Percentiles rank a stretch among this genome's conserved stretches.
Evolutionary conservation across 1,140 invertebrate genomes (phyloP).

Genomic region (Penaeus vannamei): DNA sequence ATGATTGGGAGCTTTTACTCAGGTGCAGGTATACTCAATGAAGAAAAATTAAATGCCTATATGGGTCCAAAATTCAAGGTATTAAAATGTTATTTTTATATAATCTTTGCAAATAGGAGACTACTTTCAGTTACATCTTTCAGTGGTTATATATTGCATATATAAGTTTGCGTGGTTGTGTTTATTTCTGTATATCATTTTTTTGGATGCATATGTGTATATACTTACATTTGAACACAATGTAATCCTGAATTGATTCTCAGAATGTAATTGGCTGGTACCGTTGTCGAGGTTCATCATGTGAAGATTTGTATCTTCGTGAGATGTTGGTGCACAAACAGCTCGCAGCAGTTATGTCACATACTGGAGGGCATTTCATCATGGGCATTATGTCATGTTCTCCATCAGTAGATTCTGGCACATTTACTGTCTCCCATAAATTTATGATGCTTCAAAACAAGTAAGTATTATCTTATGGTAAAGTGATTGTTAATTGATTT

Average conservation of each 20-base stretch:
- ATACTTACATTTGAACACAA: neutral
- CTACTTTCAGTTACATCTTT: neutral
- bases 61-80: slow-evolving; percentile 46
- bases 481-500: too few species aligned
- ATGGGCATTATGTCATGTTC: slow-evolving; percentile 36
- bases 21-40: slow-evolving; percentile 47
- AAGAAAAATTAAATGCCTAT: slow-evolving; percentile 24
- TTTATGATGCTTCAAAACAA: slow-evolving; percentile 40
- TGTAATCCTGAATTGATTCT: neutral
- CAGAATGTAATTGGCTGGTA: slow-evolving; percentile 56
- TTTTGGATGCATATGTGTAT: too few species aligned
- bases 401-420: slow-evolving; percentile 35
- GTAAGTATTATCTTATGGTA: neutral
- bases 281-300: slow-evolving; percentile 13
- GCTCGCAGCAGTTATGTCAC: slow-evolving; percentile 34
- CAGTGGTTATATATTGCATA: neutral
- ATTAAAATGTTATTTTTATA: neutral
- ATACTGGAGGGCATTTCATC: slow-evolving; percentile 47
- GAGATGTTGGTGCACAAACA: slow-evolving; percentile 46
- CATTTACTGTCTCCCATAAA: slow-evolving; percentile 26
- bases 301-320: slow-evolving; percentile 40
- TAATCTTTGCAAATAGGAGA: neutral
- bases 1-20: slow-evolving; percentile 53
- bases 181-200: too few species aligned
- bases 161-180: too few species aligned